Evolutionary conservation across 2,113 vertebrate species (phyloP).

Genomic region (Pleuronectes platessa): DNA sequence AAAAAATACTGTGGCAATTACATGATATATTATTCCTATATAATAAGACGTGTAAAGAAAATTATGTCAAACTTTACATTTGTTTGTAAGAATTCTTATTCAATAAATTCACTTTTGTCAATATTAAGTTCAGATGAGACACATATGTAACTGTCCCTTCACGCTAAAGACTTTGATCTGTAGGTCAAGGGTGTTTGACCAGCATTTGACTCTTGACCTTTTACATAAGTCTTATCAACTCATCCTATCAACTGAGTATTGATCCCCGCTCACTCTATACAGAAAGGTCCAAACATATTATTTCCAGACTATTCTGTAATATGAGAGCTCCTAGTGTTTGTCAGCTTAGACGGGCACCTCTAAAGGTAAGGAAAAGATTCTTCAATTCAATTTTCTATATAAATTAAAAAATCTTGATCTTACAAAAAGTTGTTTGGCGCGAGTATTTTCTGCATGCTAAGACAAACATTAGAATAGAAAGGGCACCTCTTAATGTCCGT

Average conservation of each 20-base stretch:
- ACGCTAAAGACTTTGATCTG: constrained; percentile 91
- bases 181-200: constrained; percentile 93
- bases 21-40: not conserved
- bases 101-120: constrained; percentile 32
- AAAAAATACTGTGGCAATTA: not conserved
- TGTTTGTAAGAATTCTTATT: constrained; percentile 29
- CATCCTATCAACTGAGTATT: constrained; percentile 88
- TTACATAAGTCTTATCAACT: constrained; percentile 92
- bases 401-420: not conserved
- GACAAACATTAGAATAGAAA: constrained; percentile 18
- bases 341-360: not conserved
- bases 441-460: not conserved
- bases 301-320: not conserved
- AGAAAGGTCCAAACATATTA: not conserved
- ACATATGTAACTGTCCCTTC: constrained; percentile 76
- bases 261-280: constrained; percentile 87
- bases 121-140: constrained; percentile 17
- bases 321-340: not conserved
- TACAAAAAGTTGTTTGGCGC: not conserved
- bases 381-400: not conserved
- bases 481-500: not conserved
- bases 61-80: not conserved
- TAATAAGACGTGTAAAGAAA: constrained; percentile 14
- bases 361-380: not conserved
- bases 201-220: constrained; percentile 95